Evolutionary conservation across 2,797 vertebrate species (phyloP), one percentile per base, ranked within the genome.

Genomic region (Intellagama lesueurii): DNA sequence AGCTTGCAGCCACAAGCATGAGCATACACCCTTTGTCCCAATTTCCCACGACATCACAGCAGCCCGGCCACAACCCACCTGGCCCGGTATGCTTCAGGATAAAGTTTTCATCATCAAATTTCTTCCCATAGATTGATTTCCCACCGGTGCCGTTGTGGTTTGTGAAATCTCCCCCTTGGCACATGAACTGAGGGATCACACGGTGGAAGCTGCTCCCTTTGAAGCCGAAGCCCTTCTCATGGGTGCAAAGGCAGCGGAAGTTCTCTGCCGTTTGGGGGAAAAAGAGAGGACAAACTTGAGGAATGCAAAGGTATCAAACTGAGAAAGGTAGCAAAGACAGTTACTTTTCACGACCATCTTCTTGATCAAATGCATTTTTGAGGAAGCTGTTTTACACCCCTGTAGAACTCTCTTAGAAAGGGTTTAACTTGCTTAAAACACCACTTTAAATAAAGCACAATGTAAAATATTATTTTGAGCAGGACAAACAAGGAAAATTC

Each of bases 111-210:
- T 99, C 99, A 2, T 99, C 99, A 83, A 99, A 99, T 95, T 99
- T 99, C 92, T 96, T 97, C 2, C 99, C 99, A 0, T 99, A 99
- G 96, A 99, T 99, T 73, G 99, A 99, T 93, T 99, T 99, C 76
- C 99, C 99, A 0, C 99, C 99, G 0, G 98, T 99, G 96, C 99
- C 99, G 0, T 99, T 99, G 97, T 99, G 99, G 96, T 99, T 99
- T 93, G 99, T 99, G 97, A 99, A 99, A 89, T 99, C 99, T 0
- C 99, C 99, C 0, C 98, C 99, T 95, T 99, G 99, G 93, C 98
- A 99, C 99, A 99, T 99, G 94, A 99, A 99, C 97, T 99, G 99
- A 52, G 99, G 99, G 89, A 99, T 99, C 96, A 99, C 82, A 5
- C 99, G 98, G 93, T 99, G 99, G 93, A 99, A 99, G 95, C 99